These are phyloP conservation scores for Hemichromis elongatus DNA, from an alignment of 2,113 vertebrate species.

Conservation along the genomic window DNA sequence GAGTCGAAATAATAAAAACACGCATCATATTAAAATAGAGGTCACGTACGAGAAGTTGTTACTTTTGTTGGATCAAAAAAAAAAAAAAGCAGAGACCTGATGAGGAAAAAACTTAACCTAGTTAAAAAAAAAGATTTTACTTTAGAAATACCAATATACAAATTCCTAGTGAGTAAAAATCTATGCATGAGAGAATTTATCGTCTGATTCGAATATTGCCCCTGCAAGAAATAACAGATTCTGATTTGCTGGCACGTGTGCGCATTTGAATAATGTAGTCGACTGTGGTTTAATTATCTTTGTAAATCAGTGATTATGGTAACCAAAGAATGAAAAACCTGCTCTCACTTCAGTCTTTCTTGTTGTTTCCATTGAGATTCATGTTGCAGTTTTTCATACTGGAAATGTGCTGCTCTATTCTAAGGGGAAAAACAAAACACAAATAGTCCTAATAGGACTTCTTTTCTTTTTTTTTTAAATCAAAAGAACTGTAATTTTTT, in stretches of 20 bases:
- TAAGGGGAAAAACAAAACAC: background rate
- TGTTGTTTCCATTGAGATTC: background rate
- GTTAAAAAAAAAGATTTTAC: background rate
- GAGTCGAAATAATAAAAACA: constrained; percentile 33
- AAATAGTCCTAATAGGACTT: background rate
- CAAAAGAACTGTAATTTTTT: background rate
- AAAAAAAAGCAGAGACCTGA: background rate
- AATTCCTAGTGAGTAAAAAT: background rate
- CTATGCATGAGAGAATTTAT: background rate
- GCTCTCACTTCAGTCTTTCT: background rate
- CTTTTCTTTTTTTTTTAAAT: background rate
- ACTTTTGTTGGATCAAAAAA: constrained; percentile 12
- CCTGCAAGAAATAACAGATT: background rate
- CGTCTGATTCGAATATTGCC: background rate
- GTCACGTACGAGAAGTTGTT: constrained; percentile 32
- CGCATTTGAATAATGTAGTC: background rate
- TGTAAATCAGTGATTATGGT: background rate
- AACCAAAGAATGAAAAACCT: background rate
- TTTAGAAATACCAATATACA: background rate
- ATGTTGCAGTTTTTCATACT: background rate
- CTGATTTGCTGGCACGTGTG: background rate
- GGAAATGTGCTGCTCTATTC: background rate
- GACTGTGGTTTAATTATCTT: background rate
- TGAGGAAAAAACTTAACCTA: background rate
- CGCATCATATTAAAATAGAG: constrained; percentile 18